These are phyloP conservation scores for Gila robusta DNA, from an alignment of 2,797 vertebrate genomes.

Conservation along the genomic window DNA sequence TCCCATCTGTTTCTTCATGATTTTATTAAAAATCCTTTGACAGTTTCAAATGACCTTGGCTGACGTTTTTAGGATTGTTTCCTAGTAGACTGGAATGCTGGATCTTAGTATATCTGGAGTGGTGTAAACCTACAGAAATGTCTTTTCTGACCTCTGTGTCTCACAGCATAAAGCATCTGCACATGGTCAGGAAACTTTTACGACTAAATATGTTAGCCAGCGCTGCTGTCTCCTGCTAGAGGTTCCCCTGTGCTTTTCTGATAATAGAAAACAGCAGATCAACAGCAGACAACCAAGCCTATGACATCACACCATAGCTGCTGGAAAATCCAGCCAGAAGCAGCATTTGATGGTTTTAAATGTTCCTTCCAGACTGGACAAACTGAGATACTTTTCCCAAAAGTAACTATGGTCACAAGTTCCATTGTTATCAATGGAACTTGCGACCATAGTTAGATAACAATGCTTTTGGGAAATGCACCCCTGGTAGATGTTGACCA, in stretches of 20 bases:
- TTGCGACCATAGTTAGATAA: no score
- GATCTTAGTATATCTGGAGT: constrained; percentile 2
- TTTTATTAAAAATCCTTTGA: constrained; percentile 7
- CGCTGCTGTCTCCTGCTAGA: not conserved
- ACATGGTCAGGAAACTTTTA: constrained; percentile 17
- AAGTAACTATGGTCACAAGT: no score
- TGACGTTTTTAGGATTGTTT: not conserved
- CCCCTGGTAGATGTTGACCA: not conserved
- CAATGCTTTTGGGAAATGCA: not conserved
- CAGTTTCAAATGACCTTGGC: not conserved
- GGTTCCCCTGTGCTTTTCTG: not conserved
- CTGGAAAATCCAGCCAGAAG: not conserved
- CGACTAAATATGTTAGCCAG: not conserved
- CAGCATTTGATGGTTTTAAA: not conserved
- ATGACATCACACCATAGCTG: not conserved
- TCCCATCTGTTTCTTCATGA: not conserved
- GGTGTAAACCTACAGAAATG: not conserved
- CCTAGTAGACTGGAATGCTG: not conserved
- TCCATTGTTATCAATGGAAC: no score
- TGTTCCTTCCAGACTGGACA: not conserved
- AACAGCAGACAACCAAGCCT: not conserved
- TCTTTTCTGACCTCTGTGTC: not conserved
- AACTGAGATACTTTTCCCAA: not conserved
- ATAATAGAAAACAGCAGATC: constrained; percentile 27
- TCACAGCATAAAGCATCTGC: constrained; percentile 33